Percentiles rank a stretch among this genome's conserved stretches.
Conservation (phyloP, 2,113 vertebrate genomes). For the Oplegnathus fasciatus region DNA sequence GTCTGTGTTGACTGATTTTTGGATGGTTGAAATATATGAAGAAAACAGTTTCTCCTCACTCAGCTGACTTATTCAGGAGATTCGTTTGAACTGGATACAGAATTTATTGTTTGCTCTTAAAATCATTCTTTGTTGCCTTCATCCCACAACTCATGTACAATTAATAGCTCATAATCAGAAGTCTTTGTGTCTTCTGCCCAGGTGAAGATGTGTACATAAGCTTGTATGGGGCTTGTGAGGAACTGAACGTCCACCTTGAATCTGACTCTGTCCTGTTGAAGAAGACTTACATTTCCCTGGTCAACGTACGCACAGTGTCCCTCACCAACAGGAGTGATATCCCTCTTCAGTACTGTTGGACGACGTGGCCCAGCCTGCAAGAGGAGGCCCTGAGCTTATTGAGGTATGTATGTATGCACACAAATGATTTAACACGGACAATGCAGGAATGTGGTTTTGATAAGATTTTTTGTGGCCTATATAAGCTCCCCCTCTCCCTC, state of each 20-base stretch:
- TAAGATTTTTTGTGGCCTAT: not conserved
- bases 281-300: conserved; percentile 86
- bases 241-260: conserved; percentile 86
- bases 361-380: conserved; percentile 79
- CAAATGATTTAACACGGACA: not conserved
- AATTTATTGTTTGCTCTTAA: not conserved
- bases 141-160: not conserved
- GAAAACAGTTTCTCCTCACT: not conserved
- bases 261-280: conserved; percentile 81
- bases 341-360: conserved; percentile 89
- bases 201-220: conserved; percentile 86
- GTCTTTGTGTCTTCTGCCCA: conserved; percentile 62
- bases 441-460: not conserved
- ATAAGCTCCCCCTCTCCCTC: not conserved
- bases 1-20: not conserved
- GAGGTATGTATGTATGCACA: conserved; percentile 73
- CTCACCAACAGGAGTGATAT: conserved; percentile 87
- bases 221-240: conserved; percentile 86
- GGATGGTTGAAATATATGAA: not conserved
- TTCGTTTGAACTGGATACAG: not conserved
- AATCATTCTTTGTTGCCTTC: not conserved
- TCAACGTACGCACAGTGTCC: conserved; percentile 74
- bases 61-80: not conserved
- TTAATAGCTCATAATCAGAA: not conserved
- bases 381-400: conserved; percentile 84